phyloP scores from a whole-genome alignment of 2,888 invertebrate species.

The Eucera pruinosa region DNA sequence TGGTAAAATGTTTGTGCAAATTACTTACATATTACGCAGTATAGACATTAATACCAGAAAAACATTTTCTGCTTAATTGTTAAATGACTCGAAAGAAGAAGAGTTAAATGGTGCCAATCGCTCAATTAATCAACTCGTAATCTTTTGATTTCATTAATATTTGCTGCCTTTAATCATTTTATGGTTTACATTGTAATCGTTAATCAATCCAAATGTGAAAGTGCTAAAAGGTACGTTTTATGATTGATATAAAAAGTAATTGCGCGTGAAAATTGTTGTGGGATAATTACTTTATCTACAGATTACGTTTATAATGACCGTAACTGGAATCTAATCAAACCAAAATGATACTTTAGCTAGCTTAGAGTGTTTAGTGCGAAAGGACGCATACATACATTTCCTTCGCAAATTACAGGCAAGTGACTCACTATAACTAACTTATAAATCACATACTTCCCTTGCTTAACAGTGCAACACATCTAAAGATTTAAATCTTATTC shows the following conservation, averaged over 20 bases:
- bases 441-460: background rate
- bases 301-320: background rate
- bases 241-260: constrained; percentile 1
- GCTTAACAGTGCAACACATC: background rate
- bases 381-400: background rate
- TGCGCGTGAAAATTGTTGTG: constrained; percentile 15
- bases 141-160: too few relatives aligned
- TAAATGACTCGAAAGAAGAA: too few relatives aligned
- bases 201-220: constrained; percentile 6
- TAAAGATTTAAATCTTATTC: too few relatives aligned
- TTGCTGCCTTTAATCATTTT: background rate
- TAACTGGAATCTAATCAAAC: background rate
- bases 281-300: background rate
- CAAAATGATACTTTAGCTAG: background rate
- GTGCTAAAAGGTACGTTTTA: constrained; percentile 1
- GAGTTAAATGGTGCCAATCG: too few relatives aligned
- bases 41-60: too few relatives aligned
- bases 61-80: too few relatives aligned
- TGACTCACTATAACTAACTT: background rate
- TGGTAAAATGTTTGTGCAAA: too few relatives aligned
- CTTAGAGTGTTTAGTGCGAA: too few relatives aligned
- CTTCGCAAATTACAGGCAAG: background rate
- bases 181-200: background rate
- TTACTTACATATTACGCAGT: too few relatives aligned
- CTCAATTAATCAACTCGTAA: too few relatives aligned